Evolutionary conservation across 2,888 invertebrate genomes (phyloP).

Genomic region (Synergus laeviventris): DNA sequence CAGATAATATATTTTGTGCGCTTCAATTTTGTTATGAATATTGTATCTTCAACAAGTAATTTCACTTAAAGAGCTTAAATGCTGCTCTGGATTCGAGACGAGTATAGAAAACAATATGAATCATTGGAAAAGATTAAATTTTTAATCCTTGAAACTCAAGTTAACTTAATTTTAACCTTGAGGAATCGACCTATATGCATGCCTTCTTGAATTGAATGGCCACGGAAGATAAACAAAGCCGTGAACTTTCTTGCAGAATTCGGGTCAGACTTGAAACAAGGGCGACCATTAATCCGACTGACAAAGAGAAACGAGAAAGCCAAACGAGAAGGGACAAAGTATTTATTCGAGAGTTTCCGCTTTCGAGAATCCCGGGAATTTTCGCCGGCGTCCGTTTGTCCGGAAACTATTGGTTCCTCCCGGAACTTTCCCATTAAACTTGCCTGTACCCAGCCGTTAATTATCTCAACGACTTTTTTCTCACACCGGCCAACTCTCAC

Average conservation of each 20-base stretch:
- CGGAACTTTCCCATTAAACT: conserved; percentile 49
- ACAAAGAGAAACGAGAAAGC: conserved; percentile 39
- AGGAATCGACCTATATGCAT: not conserved
- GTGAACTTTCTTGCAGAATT: conserved; percentile 18
- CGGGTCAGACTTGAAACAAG: conserved; percentile 33
- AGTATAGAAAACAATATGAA: too few relatives aligned
- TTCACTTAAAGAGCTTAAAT: too few relatives aligned
- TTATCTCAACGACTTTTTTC: conserved; percentile 44
- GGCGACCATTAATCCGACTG: conserved; percentile 28
- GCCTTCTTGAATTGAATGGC: not conserved
- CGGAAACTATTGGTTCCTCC: conserved; percentile 45
- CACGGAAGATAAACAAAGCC: conserved; percentile 26
- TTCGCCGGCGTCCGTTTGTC: conserved; percentile 43
- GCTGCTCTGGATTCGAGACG: too few relatives aligned
- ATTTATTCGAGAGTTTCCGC: conserved; percentile 40
- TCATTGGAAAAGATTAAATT: too few relatives aligned
- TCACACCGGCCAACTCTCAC: conserved; percentile 26
- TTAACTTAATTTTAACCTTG: not conserved
- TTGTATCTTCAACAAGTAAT: too few relatives aligned
- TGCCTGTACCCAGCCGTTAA: conserved; percentile 42
- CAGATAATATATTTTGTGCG: too few relatives aligned
- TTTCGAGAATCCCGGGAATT: conserved; percentile 41
- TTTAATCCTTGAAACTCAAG: not conserved
- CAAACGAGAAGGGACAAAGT: conserved; percentile 40
- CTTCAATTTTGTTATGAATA: too few relatives aligned